phyloP scores from a whole-genome alignment of 1,140 invertebrate genomes.

The Drosophila subobscura region DNA sequence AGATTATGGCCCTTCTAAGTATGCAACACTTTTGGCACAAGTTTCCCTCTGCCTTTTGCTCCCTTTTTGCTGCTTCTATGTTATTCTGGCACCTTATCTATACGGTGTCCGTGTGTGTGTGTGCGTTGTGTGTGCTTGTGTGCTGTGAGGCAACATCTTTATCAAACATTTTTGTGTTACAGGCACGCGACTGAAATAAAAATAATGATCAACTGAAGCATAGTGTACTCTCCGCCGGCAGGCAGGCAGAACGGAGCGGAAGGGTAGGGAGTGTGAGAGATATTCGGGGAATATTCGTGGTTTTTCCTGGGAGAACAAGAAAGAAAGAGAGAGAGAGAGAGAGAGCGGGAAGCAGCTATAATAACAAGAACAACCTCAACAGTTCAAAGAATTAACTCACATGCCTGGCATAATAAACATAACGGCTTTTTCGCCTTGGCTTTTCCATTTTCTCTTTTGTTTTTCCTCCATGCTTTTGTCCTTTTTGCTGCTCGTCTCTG shows the following conservation, averaged over 20 bases:
- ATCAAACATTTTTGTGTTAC: conserved; percentile 58
- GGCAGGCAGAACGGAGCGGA: background rate
- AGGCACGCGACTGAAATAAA: conserved; percentile 72
- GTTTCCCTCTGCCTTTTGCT: background rate
- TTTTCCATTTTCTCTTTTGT: conserved; percentile 42
- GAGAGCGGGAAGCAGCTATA: background rate
- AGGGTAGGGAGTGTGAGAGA: background rate
- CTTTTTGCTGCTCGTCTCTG: background rate
- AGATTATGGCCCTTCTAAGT: conserved; percentile 31
- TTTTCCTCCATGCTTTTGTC: background rate
- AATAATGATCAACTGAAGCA: conserved; percentile 55
- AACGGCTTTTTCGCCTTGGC: conserved; percentile 35
- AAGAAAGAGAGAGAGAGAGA: background rate
- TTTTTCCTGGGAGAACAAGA: conserved; percentile 6
- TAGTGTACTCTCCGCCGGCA: background rate
- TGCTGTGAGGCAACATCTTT: conserved; percentile 49
- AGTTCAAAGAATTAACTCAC: conserved; percentile 74
- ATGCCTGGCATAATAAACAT: conserved; percentile 80
- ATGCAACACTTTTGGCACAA: conserved; percentile 14
- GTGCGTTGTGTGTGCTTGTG: conserved; percentile 5
- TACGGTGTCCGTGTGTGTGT: conserved; percentile 5
- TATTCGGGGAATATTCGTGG: background rate
- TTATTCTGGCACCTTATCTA: conserved; percentile 27
- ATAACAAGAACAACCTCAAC: conserved; percentile 37
- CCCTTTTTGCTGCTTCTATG: too few species aligned